Base-by-base conservation (phyloP, 2,888 invertebrate species). In the Dromius quadrimaculatus region DNA sequence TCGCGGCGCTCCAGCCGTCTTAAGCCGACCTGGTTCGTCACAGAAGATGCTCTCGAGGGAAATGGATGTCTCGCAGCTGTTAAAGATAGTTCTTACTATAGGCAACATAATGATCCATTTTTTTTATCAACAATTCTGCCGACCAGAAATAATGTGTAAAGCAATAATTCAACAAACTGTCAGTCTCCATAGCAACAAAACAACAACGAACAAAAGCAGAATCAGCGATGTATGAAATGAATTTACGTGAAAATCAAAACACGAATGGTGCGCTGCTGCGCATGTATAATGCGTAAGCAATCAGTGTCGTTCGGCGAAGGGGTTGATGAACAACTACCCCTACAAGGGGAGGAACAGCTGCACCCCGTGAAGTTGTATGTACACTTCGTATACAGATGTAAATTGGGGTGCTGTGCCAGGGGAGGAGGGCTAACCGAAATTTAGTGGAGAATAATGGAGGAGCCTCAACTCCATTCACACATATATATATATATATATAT, bases 201-300 rank as follows among this genome's bases (percentile, higher is more conserved):
- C 62, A 62, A 62, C 62, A 62, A 62, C 41, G 41, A 62, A 38
- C 23, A 62, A 41, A 62, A 63, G 17, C 45, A 45, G 45, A 63
- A 22, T 57, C 66, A 66, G 8, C 41, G 54, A 66, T 22, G 54
- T 57, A 66, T 66, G 66, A 66, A 66, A 66, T 66, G 66, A 66
- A 66, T 66, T 54, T 54, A n/a, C 38, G 66, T 28, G 36, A 54
- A 66, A 66, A 66, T 66, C 66, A 54, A 57, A 45, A 57, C 57
- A 19, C 64, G 47, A 64, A 45, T 45, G 47, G 34, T 17, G 19
- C 8, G 34, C 2, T 19, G 47, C 43, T 28, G 66, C 41, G 28
- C 81, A 82, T 82, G 81, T 82, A 82, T 83, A 82, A 83, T 83
- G 81, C 79, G 82, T 82, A 81, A 82, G 82, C 81, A 81, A 81